Conservation (phyloP, 2,113 vertebrate genomes). For the Corythaeola cristata region DNA sequence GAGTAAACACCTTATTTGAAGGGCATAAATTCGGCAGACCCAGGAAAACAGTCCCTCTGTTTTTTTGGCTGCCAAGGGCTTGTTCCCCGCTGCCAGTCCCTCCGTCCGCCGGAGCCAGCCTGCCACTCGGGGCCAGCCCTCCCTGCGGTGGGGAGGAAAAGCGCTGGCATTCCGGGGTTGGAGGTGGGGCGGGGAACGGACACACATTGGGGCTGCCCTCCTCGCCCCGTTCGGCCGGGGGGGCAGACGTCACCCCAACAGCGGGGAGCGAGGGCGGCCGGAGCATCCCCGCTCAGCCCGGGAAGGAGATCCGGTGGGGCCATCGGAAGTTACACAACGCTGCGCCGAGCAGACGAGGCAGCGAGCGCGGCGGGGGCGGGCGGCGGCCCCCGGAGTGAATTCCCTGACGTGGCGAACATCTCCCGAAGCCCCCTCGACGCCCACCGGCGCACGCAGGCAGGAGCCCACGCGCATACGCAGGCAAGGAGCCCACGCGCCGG, state of each 20-base stretch:
- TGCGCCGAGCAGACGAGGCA: conserved; percentile 20
- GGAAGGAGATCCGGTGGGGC: conserved; percentile 20
- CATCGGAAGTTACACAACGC: conserved; percentile 56
- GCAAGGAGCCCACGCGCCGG: conserved; percentile 39
- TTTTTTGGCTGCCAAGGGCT: not conserved
- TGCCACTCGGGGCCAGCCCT: not conserved
- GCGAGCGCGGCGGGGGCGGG: not conserved
- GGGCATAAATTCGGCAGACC: not conserved
- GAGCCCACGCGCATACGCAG: conserved; percentile 63
- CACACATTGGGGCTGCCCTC: not conserved
- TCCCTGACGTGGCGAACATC: conserved; percentile 67
- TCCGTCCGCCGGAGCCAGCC: not conserved
- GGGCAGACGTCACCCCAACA: not conserved
- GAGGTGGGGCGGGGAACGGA: too few species aligned
- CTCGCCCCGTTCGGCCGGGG: accelerated
- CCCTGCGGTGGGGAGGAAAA: not conserved
- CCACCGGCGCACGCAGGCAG: conserved; percentile 62
- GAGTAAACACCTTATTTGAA: not conserved
- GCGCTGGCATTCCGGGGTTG: accelerated
- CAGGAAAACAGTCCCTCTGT: accelerated
- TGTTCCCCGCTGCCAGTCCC: not conserved
- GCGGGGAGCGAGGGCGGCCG: not conserved
- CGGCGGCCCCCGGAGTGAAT: conserved; percentile 45
- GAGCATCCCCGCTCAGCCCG: not conserved
- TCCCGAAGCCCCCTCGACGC: conserved; percentile 58